Evolutionary conservation across 2,113 vertebrate species (phyloP), one percentile per base, ranked within the genome.

Genomic region (Asarcornis scutulata): DNA sequence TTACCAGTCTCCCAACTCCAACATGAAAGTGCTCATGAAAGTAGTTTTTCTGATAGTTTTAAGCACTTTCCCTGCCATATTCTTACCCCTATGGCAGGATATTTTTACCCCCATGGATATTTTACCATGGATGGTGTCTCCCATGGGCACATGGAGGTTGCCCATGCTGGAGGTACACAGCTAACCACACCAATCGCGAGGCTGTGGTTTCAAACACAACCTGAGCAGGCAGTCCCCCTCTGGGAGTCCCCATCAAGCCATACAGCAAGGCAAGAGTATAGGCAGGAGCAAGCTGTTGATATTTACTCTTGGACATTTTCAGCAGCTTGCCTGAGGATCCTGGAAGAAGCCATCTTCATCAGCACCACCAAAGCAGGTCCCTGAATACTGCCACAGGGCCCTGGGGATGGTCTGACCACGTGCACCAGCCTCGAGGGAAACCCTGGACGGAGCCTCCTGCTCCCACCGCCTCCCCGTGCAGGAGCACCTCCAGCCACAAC

Each of bases 401-500:
- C 11, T 26, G 64, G 53, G 34, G 4, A 6, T 6, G 11, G 31
- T 18, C 21, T 20, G 31, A 52, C 8, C 2, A 0, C 3, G 13
- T 48, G 18, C 46, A 56, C 42, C 55, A 80, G 48, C 36, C 56
- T 27, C 27, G 40, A 5, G n/a, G 18, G n/a, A 42, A 53, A 29
- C 6, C 69, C 32, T 58, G 62, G 13, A 29, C 0, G 4, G 18
- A 17, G 29, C 10, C 23, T 31, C 42, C 42, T 58, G 63, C 32
- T 76, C 16, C 26, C 16, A 15, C 7, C 15, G 5, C 8, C 16
- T 38, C 44, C 23, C 8, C 7, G 27, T 10, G 58, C 31, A 56
- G 53, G n/a, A 62, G 17, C 46, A 67, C 21, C 38, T 84, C 67
- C 46, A 36, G 59, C 23, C 50, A 8, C 5, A 3, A 20, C 17